Evolutionary conservation across 1,140 invertebrate species (phyloP).

Genomic region (Trichonephila clavipes): DNA sequence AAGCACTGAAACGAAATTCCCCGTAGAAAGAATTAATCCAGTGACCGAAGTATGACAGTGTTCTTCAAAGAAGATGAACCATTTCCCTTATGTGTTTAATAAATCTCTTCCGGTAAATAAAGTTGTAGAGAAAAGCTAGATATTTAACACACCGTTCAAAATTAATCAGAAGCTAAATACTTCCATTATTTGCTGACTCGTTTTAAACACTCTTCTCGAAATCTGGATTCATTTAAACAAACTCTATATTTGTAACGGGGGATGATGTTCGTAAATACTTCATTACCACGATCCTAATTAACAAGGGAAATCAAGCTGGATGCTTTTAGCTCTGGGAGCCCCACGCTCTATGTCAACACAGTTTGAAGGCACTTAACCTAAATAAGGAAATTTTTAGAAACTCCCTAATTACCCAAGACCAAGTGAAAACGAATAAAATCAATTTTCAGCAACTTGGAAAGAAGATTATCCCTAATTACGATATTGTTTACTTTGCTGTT

Average conservation of each 20-base stretch:
- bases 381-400: slow-evolving; percentile 39
- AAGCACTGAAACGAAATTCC: background rate
- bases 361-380: slow-evolving; percentile 24
- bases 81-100: background rate
- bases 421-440: slow-evolving; percentile 40
- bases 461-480: slow-evolving; percentile 43
- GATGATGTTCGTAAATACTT: slow-evolving; percentile 18
- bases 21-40: background rate
- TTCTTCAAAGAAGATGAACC: background rate
- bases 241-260: background rate
- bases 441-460: slow-evolving; percentile 28
- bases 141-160: slow-evolving; percentile 12
- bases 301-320: slow-evolving; percentile 8
- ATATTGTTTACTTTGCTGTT: slow-evolving; percentile 11
- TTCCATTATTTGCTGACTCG: background rate
- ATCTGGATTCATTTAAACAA: slow-evolving; percentile 38
- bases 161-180: slow-evolving; percentile 32
- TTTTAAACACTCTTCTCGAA: slow-evolving; percentile 15
- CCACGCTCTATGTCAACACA: background rate
- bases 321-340: background rate
- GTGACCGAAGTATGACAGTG: background rate
- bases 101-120: background rate
- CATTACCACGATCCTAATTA: slow-evolving; percentile 2
- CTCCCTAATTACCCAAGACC: slow-evolving; percentile 9
- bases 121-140: background rate